Conservation (phyloP, 2,888 invertebrate species). For the Brenthis ino region DNA sequence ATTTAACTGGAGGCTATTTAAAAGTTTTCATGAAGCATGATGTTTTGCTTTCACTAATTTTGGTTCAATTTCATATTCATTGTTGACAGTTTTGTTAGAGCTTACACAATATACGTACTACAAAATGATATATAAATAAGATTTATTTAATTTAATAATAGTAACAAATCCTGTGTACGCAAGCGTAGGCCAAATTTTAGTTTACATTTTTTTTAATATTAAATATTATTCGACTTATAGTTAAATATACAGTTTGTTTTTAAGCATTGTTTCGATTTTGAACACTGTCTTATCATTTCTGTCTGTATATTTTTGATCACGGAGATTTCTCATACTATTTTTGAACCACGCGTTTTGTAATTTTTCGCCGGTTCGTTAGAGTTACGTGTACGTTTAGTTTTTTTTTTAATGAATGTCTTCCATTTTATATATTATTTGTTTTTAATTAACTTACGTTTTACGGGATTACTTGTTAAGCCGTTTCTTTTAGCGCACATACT, state of each 20-base stretch:
- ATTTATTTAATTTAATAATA: constrained; percentile 6
- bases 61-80: neutral
- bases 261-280: constrained; percentile 29
- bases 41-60: constrained; percentile 21
- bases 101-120: neutral
- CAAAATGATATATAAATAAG: constrained; percentile 15
- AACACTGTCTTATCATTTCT: constrained; percentile 46
- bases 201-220: constrained; percentile 30
- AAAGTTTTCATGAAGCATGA: constrained; percentile 40
- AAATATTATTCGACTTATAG: constrained; percentile 24
- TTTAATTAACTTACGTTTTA: constrained; percentile 54
- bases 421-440: constrained; percentile 49
- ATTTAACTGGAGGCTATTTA: constrained; percentile 62
- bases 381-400: constrained; percentile 45
- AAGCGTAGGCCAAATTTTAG: constrained; percentile 32
- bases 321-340: constrained; percentile 50
- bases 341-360: constrained; percentile 21
- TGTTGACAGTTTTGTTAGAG: constrained; percentile 1
- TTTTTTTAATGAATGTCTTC: constrained; percentile 62
- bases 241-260: constrained; percentile 42
- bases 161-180: constrained; percentile 21
- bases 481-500: constrained; percentile 64
- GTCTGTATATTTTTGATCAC: constrained; percentile 76
- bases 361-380: constrained; percentile 8
- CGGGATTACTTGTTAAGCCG: constrained; percentile 50